Base-by-base conservation (phyloP, 2,113 vertebrate genomes). In the Cheilinus undulatus region DNA sequence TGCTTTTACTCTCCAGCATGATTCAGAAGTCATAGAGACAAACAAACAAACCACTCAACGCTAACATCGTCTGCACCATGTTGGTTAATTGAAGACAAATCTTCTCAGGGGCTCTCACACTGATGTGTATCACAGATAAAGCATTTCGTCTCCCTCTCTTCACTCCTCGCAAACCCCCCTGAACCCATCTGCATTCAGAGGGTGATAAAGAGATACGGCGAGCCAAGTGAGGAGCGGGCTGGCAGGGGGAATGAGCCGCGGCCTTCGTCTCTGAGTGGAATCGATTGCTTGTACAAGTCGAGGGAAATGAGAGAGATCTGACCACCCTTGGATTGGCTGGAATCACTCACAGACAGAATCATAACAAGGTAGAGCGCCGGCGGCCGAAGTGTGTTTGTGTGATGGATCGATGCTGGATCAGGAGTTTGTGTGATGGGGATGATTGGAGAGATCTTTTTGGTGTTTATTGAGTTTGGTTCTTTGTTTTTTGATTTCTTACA, bases 291-390 rank as follows among this genome's bases (percentile, higher is more conserved):
- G 73, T 84, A 70, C 80, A 75, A 76, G 83, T 82, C 62, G 34
- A 76, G 79, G 88, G 85, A 91, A 86, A 90, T 84, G 77, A 84
- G 84, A 82, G 85, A 34, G 69, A 76, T 78, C 81, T 88, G 85
- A 82, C 83, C 83, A 50, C 71, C 83, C 7, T 45, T 5, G 56
- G 65, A 80, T 59, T 51, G 83, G 73, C 66, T 82, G 60, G 59
- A 67, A 62, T 78, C 67, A 28, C 30, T 84, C 82, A 83, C 22
- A 7, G 43, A 38, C 64, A 67, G 82, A 84, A 86, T 77, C 45
- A 20, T 70, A 80, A 85, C 42, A 19, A 76, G 59, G 24, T 36
- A 24, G 24, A 57, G 48, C 45, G 57, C 65, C 67, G 7, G 22
- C 2, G 22, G 52, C 19, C 48, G 0, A 11, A 27, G 52, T 10